Evolutionary conservation across 2,113 vertebrate genomes (phyloP).

Genomic region (Channa maculata): DNA sequence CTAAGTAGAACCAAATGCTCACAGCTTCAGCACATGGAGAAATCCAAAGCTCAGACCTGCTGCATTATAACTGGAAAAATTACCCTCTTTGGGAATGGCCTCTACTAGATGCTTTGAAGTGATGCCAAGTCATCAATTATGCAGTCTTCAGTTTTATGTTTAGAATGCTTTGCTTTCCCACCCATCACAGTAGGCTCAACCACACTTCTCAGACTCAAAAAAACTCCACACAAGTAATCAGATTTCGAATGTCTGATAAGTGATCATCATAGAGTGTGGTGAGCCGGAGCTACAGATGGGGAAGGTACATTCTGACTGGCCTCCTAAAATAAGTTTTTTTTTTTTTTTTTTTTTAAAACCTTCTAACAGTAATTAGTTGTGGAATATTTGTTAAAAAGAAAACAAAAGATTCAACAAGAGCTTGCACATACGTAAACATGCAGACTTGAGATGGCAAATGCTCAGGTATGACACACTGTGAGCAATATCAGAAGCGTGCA

Average conservation of each 20-base stretch:
- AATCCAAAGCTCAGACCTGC: too few relatives aligned
- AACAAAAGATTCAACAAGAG: background rate
- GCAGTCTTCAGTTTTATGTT: background rate
- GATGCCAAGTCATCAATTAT: background rate
- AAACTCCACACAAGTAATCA: slow-evolving; percentile 52
- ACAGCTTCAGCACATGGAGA: too few relatives aligned
- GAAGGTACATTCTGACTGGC: background rate
- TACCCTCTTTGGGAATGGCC: too few relatives aligned
- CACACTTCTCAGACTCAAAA: slow-evolving; percentile 67
- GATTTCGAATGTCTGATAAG: slow-evolving; percentile 76
- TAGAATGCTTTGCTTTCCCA: background rate
- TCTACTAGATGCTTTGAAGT: too few relatives aligned
- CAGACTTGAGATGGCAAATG: background rate
- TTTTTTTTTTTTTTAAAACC: too few relatives aligned
- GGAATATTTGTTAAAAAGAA: too few relatives aligned
- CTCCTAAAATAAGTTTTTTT: too few relatives aligned
- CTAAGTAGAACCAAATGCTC: too few relatives aligned
- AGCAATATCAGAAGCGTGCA: background rate
- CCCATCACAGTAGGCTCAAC: background rate
- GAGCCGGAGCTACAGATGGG: background rate
- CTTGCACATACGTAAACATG: too few relatives aligned
- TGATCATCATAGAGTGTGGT: slow-evolving; percentile 66
- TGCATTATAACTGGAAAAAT: too few relatives aligned
- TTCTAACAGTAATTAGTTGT: too few relatives aligned
- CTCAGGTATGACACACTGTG: background rate